Evolutionary conservation across 2,888 invertebrate genomes (phyloP), one percentile per base, ranked within the genome.

Genomic region (Leistus spinibarbis): DNA sequence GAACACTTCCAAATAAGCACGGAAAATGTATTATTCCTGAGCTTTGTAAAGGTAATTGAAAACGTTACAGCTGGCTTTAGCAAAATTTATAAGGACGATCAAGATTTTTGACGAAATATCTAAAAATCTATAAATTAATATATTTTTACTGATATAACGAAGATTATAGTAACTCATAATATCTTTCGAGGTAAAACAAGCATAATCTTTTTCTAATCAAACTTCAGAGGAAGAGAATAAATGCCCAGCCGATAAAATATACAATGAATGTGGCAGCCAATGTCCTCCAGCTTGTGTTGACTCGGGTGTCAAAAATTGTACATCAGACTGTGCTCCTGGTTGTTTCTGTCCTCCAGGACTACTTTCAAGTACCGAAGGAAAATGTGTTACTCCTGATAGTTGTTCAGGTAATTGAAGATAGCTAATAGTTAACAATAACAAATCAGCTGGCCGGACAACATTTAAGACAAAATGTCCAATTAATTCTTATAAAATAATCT

Each of bases 181-280:
- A n/a, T n/a, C n/a, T n/a, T n/a, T n/a, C n/a, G n/a, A n/a, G n/a
- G n/a, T n/a, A n/a, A n/a, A n/a, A n/a, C n/a, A n/a, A n/a, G n/a
- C n/a, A n/a, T n/a, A n/a, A n/a, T n/a, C n/a, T n/a, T n/a, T n/a
- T n/a, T n/a, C n/a, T n/a, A n/a, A n/a, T n/a, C n/a, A n/a, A n/a
- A n/a, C n/a, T n/a, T n/a, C n/a, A n/a, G n/a, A n/a, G n/a, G n/a
- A n/a, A n/a, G n/a, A n/a, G n/a, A 20, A 69, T 22, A 74, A 76
- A 62, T 78, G 78, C 54, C 78, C 78, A 20, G 16, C 63, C 76
- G 56, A 67, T 70, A 57, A 66, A 73, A 27, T 13, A 56, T 73
- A 60, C 57, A 66, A 54, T 2, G 10, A 10, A 16, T 65, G 66
- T 73, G 66, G 66, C 17, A 17, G n/a, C 9, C 24, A 7, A 16